Evolutionary conservation across 2,888 invertebrate species (phyloP).

Genomic region (Diplazon laetatorius): DNA sequence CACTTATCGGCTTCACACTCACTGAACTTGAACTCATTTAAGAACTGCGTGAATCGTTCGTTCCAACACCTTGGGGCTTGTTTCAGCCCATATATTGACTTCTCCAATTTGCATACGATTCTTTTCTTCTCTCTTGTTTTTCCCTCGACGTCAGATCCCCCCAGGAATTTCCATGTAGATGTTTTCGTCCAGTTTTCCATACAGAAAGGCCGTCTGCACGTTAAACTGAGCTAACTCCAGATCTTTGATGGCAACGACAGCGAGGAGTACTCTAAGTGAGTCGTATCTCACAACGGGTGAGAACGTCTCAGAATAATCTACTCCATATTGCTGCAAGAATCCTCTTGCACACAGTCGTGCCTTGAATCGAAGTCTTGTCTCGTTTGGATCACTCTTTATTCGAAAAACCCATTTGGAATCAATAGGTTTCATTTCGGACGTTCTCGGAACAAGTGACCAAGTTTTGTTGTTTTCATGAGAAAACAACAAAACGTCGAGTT

Average conservation of each 20-base stretch:
- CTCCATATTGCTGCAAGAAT: conserved; percentile 12
- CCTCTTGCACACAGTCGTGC: conserved; percentile 36
- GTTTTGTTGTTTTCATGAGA: conserved; percentile 42
- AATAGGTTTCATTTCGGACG: neutral
- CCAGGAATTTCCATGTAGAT: conserved; percentile 24
- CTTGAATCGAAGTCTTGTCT: neutral
- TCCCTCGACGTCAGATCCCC: conserved; percentile 10
- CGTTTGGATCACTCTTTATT: neutral
- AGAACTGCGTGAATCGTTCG: neutral
- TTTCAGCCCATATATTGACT: conserved; percentile 40
- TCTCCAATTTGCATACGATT: conserved; percentile 16
- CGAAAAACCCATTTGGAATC: neutral
- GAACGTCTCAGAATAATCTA: conserved; percentile 27
- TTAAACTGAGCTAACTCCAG: conserved; percentile 21
- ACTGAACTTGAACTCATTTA: conserved; percentile 18
- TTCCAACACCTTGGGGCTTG: conserved; percentile 36
- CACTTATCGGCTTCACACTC: conserved; percentile 27
- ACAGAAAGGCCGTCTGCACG: conserved; percentile 31
- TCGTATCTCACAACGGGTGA: conserved; percentile 8
- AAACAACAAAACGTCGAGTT: too few relatives aligned
- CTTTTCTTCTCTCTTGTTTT: neutral
- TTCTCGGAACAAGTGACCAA: conserved; percentile 37
- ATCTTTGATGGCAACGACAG: neutral
- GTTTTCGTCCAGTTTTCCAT: conserved; percentile 2
- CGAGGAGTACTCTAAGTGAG: neutral